Conservation (phyloP, 2,113 vertebrate species). For the Heteronetta atricapilla region DNA sequence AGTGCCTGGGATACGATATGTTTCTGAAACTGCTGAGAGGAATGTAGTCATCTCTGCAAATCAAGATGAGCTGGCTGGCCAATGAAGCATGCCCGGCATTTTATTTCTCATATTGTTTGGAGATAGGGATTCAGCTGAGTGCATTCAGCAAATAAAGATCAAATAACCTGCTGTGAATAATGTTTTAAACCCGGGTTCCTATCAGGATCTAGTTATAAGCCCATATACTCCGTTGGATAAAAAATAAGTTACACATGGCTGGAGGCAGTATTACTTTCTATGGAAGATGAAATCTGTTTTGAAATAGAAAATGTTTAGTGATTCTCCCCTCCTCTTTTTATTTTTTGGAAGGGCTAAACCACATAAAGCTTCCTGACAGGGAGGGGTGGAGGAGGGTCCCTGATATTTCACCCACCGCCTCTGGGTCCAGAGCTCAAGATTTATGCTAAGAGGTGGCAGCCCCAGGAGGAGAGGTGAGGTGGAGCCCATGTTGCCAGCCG, state of each 20-base stretch:
- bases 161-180: constrained; percentile 82
- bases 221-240: constrained; percentile 75
- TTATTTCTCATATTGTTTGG: constrained; percentile 82
- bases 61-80: constrained; percentile 74
- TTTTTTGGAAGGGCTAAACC: constrained; percentile 44
- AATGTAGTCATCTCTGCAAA: constrained; percentile 69
- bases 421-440: background rate
- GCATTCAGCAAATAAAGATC: constrained; percentile 83
- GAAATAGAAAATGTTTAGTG: constrained; percentile 69
- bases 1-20: background rate
- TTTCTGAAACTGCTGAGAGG: constrained; percentile 62
- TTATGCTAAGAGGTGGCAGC: background rate
- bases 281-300: constrained; percentile 73
- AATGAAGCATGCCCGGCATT: constrained; percentile 74
- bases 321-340: constrained; percentile 17
- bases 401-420: background rate
- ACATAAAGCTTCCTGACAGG: constrained; percentile 16
- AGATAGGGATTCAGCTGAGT: constrained; percentile 78
- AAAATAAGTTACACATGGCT: constrained; percentile 79
- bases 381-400: background rate
- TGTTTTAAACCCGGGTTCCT: constrained; percentile 80
- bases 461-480: background rate
- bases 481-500: background rate
- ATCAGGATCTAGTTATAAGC: constrained; percentile 80
- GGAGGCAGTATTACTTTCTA: constrained; percentile 70